Conservation (phyloP, 1,140 invertebrate species). For the Arion vulgaris region DNA sequence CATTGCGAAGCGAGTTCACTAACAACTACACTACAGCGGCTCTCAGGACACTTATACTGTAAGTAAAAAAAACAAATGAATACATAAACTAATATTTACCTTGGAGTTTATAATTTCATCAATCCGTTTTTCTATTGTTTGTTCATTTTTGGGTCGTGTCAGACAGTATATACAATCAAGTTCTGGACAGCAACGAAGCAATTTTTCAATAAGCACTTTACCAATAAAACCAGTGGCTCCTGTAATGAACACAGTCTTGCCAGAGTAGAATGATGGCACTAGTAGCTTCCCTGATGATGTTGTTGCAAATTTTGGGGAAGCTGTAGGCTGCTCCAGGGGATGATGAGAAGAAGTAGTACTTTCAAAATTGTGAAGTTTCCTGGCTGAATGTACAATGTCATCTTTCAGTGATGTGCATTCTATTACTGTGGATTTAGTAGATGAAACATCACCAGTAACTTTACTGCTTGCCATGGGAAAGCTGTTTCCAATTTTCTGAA, state of each 20-base stretch:
- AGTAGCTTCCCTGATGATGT: slow-evolving; percentile 39
- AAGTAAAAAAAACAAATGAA: too few relatives aligned
- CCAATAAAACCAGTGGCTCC: slow-evolving; percentile 82
- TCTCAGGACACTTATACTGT: too few relatives aligned
- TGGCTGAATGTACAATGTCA: not conserved
- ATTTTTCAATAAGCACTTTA: slow-evolving; percentile 86
- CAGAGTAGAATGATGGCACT: slow-evolving; percentile 76
- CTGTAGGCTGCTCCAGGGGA: not conserved
- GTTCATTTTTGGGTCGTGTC: slow-evolving; percentile 82
- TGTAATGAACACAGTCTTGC: slow-evolving; percentile 80
- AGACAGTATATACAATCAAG: slow-evolving; percentile 83
- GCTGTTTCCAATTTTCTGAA: too few relatives aligned
- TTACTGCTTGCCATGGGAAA: too few relatives aligned
- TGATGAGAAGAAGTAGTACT: not conserved
- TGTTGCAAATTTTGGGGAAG: not conserved
- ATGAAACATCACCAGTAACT: not conserved
- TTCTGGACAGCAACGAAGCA: slow-evolving; percentile 82
- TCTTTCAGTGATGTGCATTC: not conserved
- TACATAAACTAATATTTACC: slow-evolving; percentile 49
- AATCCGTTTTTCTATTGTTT: slow-evolving; percentile 76
- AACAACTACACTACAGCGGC: too few relatives aligned
- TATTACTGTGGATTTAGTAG: not conserved
- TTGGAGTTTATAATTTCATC: slow-evolving; percentile 64
- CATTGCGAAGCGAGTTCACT: too few relatives aligned
- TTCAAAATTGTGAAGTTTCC: not conserved